Evolutionary conservation across 1,140 invertebrate species (phyloP).

Genomic region (Helicoverpa zea): DNA sequence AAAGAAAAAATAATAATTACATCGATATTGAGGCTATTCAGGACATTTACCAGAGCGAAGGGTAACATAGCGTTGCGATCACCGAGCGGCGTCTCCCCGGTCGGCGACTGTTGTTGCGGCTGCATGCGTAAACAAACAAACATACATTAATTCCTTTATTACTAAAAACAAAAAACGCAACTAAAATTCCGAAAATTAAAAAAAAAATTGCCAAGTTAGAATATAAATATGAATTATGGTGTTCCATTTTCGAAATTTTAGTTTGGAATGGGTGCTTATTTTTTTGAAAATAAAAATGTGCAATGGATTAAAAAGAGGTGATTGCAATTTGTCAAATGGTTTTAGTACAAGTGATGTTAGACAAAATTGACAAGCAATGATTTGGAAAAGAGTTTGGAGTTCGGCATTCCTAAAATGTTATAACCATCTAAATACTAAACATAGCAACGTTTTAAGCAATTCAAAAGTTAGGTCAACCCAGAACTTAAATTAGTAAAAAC

Average conservation of each 20-base stretch:
- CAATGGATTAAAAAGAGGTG: too few relatives aligned
- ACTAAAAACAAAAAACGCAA: background rate
- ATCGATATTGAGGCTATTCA: constrained; percentile 85
- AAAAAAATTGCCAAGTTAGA: too few relatives aligned
- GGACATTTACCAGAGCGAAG: constrained; percentile 86
- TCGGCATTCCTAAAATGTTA: background rate
- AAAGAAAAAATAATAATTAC: constrained; percentile 82
- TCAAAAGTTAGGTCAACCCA: constrained; percentile 19
- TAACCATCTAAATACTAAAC: constrained; percentile 11
- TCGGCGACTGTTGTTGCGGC: constrained; percentile 83
- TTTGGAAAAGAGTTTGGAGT: background rate
- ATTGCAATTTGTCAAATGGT: too few relatives aligned
- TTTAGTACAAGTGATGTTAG: background rate
- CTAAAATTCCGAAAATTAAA: too few relatives aligned
- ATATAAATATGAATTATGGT: too few relatives aligned
- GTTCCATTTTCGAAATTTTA: too few relatives aligned
- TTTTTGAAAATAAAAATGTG: too few relatives aligned
- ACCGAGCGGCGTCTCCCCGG: constrained; percentile 79
- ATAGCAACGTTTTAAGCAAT: constrained; percentile 34
- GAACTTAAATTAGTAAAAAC: constrained; percentile 41
- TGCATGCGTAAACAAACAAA: constrained; percentile 62
- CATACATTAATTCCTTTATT: background rate
- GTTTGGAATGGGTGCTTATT: too few relatives aligned
- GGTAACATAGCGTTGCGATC: constrained; percentile 83
- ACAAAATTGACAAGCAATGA: too few relatives aligned